These are phyloP conservation scores for Agonopterix alstromeriana DNA, from an alignment of 2,888 invertebrate species.

Conservation along the genomic window DNA sequence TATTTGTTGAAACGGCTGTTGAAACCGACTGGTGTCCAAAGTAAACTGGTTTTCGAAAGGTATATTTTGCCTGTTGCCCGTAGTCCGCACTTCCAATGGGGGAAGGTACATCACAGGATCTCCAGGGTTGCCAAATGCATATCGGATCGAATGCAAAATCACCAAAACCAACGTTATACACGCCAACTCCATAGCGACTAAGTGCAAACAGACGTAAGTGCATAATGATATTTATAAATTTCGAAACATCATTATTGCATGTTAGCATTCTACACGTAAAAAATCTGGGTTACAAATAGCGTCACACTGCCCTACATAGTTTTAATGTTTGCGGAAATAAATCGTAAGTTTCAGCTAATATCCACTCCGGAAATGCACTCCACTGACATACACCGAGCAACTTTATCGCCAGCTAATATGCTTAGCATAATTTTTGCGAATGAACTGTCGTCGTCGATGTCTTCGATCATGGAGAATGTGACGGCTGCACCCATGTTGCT, in stretches of 20 bases:
- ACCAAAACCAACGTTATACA: slow-evolving; percentile 17
- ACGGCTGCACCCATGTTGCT: slow-evolving; percentile 58
- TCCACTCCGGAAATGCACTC: slow-evolving; percentile 65
- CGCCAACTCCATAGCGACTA: slow-evolving; percentile 34
- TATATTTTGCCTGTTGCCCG: slow-evolving; percentile 13
- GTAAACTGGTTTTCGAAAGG: slow-evolving; percentile 4
- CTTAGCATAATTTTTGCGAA: slow-evolving; percentile 57
- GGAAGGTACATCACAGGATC: slow-evolving; percentile 34
- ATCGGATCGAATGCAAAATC: slow-evolving; percentile 20
- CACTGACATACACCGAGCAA: slow-evolving; percentile 66
- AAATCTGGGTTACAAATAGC: slow-evolving; percentile 29
- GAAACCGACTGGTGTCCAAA: slow-evolving; percentile 11
- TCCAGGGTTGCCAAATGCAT: slow-evolving; percentile 16
- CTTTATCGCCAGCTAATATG: slow-evolving; percentile 59
- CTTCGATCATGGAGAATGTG: slow-evolving; percentile 60
- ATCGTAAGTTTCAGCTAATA: slow-evolving; percentile 52
- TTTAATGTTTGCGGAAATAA: slow-evolving; percentile 37
- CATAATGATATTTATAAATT: slow-evolving; percentile 22
- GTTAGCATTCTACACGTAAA: slow-evolving; percentile 29
- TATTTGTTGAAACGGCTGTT: neutral
- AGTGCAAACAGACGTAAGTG: slow-evolving; percentile 14
- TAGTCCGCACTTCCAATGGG: slow-evolving; percentile 34
- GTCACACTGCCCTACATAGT: slow-evolving; percentile 34
- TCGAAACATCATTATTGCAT: slow-evolving; percentile 27
- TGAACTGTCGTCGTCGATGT: slow-evolving; percentile 53